phyloP scores from a whole-genome alignment of 2,797 vertebrate species.

The Pristis pectinata region DNA sequence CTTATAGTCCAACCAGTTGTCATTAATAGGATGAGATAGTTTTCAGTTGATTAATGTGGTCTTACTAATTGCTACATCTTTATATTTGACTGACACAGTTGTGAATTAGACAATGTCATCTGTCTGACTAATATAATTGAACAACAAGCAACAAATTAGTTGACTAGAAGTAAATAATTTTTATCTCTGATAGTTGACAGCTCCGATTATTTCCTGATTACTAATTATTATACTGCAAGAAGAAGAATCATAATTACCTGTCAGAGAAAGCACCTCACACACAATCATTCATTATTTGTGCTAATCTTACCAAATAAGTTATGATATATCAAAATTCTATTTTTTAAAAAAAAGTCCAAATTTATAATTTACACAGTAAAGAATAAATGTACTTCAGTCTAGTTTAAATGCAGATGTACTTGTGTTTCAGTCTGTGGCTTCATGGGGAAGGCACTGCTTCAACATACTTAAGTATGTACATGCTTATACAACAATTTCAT shows the following conservation, averaged over 20 bases:
- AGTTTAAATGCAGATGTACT: constrained; percentile 47
- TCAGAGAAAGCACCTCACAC: constrained; percentile 31
- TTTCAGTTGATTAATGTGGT: constrained; percentile 9
- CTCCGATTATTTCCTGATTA: constrained; percentile 9
- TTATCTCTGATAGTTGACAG: too few relatives aligned
- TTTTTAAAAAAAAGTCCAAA: constrained; percentile 45
- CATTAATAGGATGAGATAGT: neutral
- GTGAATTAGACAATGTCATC: constrained; percentile 23
- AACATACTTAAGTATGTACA: constrained; percentile 48
- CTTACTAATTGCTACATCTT: neutral
- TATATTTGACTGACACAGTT: neutral
- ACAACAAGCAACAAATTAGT: constrained; percentile 18
- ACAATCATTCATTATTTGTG: constrained; percentile 35
- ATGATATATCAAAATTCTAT: constrained; percentile 52
- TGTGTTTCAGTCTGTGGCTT: constrained; percentile 50
- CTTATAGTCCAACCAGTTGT: neutral
- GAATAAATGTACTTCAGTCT: constrained; percentile 47
- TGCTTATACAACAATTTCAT: constrained; percentile 42
- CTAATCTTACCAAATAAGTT: constrained; percentile 55
- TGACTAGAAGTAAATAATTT: neutral
- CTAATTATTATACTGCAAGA: constrained; percentile 16
- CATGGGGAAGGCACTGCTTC: constrained; percentile 54
- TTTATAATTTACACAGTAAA: constrained; percentile 53
- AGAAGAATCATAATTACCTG: neutral
- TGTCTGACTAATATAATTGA: constrained; percentile 6